Evolutionary conservation across 1,140 invertebrate species (phyloP).

Genomic region (Rhysida immarginata): DNA sequence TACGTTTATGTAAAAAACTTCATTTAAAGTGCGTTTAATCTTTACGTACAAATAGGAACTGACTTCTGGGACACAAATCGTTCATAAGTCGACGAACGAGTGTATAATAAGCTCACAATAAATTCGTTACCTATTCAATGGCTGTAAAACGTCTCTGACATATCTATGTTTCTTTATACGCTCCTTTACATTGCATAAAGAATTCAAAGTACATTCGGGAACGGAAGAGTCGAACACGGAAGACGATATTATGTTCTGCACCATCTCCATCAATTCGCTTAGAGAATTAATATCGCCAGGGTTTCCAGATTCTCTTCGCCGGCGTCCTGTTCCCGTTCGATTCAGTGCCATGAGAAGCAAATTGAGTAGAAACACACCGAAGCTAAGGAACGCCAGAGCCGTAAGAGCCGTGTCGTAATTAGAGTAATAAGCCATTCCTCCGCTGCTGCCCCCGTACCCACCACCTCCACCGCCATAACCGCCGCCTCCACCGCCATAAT

Average conservation of each 20-base stretch:
- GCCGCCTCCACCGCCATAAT: too few relatives aligned
- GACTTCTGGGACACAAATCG: too few relatives aligned
- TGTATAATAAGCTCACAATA: too few relatives aligned
- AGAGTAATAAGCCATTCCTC: too few relatives aligned
- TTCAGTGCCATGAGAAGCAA: neutral
- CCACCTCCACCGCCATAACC: too few relatives aligned
- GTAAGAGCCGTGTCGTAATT: slow-evolving; percentile 7
- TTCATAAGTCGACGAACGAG: too few relatives aligned
- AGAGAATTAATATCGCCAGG: neutral
- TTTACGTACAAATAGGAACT: too few relatives aligned
- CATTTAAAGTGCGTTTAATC: too few relatives aligned
- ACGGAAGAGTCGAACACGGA: neutral
- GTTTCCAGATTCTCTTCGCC: neutral
- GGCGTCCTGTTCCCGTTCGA: neutral
- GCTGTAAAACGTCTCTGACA: neutral
- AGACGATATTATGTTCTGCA: neutral
- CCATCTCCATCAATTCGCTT: neutral
- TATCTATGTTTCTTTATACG: neutral
- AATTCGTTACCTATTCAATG: neutral
- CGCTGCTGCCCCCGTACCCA: too few relatives aligned
- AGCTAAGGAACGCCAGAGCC: slow-evolving; percentile 4
- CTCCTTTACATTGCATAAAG: neutral
- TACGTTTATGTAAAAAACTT: too few relatives aligned
- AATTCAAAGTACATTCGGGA: neutral
- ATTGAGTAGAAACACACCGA: slow-evolving; percentile 8